Conservation (phyloP, 2,797 vertebrate genomes). For the Schizopygopsis malacanthus region DNA sequence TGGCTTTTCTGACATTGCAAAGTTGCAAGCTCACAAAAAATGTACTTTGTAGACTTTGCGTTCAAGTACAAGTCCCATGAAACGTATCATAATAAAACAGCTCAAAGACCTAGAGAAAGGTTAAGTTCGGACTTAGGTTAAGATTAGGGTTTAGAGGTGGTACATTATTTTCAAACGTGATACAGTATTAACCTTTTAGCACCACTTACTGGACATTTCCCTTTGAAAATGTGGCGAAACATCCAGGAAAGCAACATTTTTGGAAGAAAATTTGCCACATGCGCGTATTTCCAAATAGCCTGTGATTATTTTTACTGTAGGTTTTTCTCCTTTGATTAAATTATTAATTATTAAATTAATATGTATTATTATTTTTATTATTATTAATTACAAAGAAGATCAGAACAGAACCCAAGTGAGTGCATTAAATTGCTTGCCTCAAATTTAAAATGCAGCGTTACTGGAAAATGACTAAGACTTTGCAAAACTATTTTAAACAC, state of each 20-base stretch:
- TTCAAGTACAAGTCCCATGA: no score
- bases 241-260: background rate
- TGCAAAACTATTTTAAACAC: conserved; percentile 5
- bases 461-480: background rate
- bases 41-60: no score
- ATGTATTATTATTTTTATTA: background rate
- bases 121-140: no score
- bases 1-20: background rate
- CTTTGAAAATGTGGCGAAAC: background rate
- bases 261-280: background rate
- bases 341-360: background rate
- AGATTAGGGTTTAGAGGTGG: background rate
- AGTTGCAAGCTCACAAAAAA: background rate
- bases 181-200: background rate
- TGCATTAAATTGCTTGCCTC: background rate
- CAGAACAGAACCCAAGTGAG: background rate
- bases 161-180: background rate
- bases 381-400: background rate
- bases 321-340: background rate
- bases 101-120: no score
- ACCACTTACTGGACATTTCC: background rate
- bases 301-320: background rate
- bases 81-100: no score
- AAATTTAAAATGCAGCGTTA: conserved; percentile 27
- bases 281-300: background rate